A percentile compares a stretch with the other conserved stretches of the same genome.
Evolutionary conservation across 2,888 invertebrate genomes (phyloP).

Genomic region (Mongoloraphidia duomilia): DNA sequence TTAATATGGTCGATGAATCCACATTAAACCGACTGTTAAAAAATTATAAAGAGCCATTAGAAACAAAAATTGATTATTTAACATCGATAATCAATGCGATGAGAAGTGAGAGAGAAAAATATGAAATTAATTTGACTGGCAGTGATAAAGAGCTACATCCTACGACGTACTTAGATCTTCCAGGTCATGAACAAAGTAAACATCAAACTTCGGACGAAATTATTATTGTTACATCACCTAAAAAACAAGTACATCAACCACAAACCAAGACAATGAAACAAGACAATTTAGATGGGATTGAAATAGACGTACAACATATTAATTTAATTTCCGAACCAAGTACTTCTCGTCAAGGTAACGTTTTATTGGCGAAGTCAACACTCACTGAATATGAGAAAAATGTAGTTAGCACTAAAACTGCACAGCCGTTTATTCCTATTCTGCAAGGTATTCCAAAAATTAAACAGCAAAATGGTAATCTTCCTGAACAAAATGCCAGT

Average conservation of each 20-base stretch:
- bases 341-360: no score
- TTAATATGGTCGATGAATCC: neutral
- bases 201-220: no score
- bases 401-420: slow-evolving; percentile 4
- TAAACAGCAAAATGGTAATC: slow-evolving; percentile 12
- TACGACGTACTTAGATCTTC: slow-evolving; percentile 28
- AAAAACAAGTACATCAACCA: no score
- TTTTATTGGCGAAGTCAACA: no score
- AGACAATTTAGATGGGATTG: no score
- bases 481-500: slow-evolving; percentile 1
- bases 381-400: neutral
- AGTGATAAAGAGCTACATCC: slow-evolving; percentile 26
- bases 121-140: slow-evolving; percentile 27
- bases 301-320: no score
- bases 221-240: no score
- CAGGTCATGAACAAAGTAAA: slow-evolving; percentile 11
- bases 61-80: slow-evolving; percentile 32
- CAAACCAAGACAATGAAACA: no score
- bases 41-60: neutral
- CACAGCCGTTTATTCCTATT: slow-evolving; percentile 22
- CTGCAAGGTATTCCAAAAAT: slow-evolving; percentile 27
- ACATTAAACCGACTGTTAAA: neutral
- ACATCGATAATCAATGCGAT: slow-evolving; percentile 40
- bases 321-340: no score
- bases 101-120: slow-evolving; percentile 38